These are phyloP conservation scores for Cecropterus lyciades DNA, from an alignment of 1,140 invertebrate genomes.

Conservation along the genomic window DNA sequence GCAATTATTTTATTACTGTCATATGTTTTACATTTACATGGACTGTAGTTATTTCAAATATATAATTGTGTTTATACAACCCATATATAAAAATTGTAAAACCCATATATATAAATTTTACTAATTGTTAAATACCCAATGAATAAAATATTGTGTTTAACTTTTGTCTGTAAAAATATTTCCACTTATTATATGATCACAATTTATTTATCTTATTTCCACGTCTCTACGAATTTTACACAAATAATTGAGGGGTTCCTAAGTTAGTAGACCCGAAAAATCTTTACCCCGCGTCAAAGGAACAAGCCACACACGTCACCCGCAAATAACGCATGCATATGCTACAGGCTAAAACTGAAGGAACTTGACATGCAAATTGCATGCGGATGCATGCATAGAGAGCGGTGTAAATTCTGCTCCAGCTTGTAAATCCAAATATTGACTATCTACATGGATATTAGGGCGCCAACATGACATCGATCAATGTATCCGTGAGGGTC, in stretches of 20 bases:
- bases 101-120: no score
- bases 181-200: no score
- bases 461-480: conserved; percentile 28
- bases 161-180: no score
- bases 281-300: conserved; percentile 25
- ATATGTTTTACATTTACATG: no score
- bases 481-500: conserved; percentile 22
- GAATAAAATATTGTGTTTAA: no score
- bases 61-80: no score
- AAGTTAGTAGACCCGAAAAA: conserved; percentile 7
- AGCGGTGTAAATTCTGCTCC: conserved; percentile 33
- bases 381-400: conserved; percentile 37
- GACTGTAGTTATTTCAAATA: no score
- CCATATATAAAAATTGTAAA: no score
- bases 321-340: conserved; percentile 35
- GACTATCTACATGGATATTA: conserved; percentile 37
- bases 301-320: conserved; percentile 7
- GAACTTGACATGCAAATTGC: conserved; percentile 37
- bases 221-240: no score
- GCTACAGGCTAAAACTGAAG: conserved; percentile 30
- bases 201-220: no score
- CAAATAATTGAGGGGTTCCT: neutral
- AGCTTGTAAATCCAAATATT: conserved; percentile 37
- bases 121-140: no score
- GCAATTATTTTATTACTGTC: no score